Evolutionary conservation across 2,113 vertebrate genomes (phyloP).

Genomic region (Dolichallabes microphthalmus): DNA sequence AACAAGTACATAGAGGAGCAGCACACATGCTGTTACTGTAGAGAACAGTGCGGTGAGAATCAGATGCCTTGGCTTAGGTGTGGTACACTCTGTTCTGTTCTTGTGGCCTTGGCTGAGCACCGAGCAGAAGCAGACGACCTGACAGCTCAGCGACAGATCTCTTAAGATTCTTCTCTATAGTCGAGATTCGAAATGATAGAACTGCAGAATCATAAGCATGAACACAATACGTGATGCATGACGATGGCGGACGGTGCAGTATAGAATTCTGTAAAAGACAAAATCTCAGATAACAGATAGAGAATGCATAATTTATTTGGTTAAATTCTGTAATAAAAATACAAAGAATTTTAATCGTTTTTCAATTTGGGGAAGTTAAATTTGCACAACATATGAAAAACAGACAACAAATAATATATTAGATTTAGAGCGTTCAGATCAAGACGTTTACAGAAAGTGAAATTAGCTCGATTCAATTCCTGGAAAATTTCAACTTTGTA

Average conservation of each 20-base stretch:
- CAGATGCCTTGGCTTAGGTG: constrained; percentile 8
- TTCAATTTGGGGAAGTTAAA: too few relatives aligned
- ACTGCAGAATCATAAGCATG: neutral
- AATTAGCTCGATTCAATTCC: too few relatives aligned
- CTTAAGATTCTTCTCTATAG: neutral
- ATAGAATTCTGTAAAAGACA: neutral
- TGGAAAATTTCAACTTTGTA: too few relatives aligned
- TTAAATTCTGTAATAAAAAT: too few relatives aligned
- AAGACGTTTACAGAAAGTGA: too few relatives aligned
- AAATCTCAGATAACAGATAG: neutral
- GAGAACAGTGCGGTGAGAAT: constrained; percentile 42
- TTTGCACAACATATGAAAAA: too few relatives aligned
- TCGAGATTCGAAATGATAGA: neutral
- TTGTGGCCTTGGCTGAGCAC: constrained; percentile 12
- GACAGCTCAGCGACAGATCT: constrained; percentile 4
- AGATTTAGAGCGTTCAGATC: too few relatives aligned
- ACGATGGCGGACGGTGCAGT: neutral
- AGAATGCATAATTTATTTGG: too few relatives aligned
- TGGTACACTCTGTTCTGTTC: constrained; percentile 28
- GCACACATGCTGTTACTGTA: constrained; percentile 36
- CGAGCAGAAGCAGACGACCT: constrained; percentile 23
- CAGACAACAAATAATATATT: too few relatives aligned
- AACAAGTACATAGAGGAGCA: constrained; percentile 24
- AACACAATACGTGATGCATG: neutral
- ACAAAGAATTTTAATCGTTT: too few relatives aligned